These are phyloP conservation scores for Euphydryas editha DNA, from an alignment of 2,888 invertebrate genomes.

Conservation along the genomic window DNA sequence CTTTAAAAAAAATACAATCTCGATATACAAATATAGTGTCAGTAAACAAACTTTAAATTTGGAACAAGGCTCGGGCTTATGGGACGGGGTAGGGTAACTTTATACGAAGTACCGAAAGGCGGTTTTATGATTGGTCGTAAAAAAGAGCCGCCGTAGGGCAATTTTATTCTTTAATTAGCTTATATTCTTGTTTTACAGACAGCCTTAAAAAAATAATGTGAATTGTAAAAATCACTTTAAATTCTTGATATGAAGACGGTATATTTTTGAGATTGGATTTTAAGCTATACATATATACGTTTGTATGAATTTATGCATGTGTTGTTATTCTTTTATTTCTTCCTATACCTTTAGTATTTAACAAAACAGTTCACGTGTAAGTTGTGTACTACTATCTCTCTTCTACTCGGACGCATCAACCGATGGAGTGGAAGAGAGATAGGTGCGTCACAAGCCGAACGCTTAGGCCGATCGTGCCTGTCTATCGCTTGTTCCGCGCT, in stretches of 20 bases:
- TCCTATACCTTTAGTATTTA: no score
- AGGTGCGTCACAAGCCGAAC: no score
- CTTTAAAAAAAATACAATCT: not conserved
- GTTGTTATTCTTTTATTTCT: no score
- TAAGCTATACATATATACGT: not conserved
- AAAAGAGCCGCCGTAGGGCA: slow-evolving; percentile 66
- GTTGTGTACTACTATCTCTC: no score
- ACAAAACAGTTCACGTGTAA: no score
- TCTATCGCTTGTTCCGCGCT: no score
- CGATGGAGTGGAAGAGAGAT: no score
- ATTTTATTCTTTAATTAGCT: slow-evolving; percentile 77
- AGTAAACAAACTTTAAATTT: slow-evolving; percentile 60
- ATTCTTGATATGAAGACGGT: slow-evolving; percentile 10
- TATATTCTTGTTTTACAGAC: slow-evolving; percentile 62
- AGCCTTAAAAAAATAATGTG: slow-evolving; percentile 40
- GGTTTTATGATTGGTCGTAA: slow-evolving; percentile 78
- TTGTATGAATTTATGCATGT: no score
- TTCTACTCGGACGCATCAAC: no score
- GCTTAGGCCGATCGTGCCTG: no score
- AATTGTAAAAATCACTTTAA: slow-evolving; percentile 25
- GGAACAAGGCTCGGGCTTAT: slow-evolving; percentile 60
- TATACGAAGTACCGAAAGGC: slow-evolving; percentile 68
- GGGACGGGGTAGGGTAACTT: slow-evolving; percentile 62
- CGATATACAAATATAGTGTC: slow-evolving; percentile 53
- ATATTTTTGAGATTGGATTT: slow-evolving; percentile 17